Evolutionary conservation across 2,888 invertebrate genomes (phyloP).

Genomic region (Chalcosyrphus nemorum): DNA sequence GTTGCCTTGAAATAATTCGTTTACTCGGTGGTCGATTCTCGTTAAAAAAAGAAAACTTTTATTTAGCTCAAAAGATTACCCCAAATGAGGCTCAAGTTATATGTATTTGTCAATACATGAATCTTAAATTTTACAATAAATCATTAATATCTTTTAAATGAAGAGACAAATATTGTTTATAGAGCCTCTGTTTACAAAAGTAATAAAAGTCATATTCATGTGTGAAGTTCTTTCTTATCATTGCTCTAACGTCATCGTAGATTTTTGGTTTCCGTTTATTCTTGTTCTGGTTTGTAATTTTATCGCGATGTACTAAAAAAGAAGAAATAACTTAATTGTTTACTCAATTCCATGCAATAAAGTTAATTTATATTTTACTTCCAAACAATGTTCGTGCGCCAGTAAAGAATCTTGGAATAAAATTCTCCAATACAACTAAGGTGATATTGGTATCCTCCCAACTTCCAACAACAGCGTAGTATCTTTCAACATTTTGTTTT

Average conservation of each 20-base stretch:
- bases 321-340: background rate
- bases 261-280: slow-evolving; percentile 93
- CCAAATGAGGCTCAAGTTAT: no score
- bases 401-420: slow-evolving; percentile 91
- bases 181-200: slow-evolving; percentile 92
- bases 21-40: no score
- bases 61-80: no score
- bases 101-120: no score
- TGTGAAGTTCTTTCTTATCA: slow-evolving; percentile 92
- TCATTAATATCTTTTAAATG: slow-evolving; percentile 61
- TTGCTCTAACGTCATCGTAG: slow-evolving; percentile 90
- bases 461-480: slow-evolving; percentile 94
- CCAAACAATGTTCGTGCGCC: slow-evolving; percentile 89
- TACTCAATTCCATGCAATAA: background rate
- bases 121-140: background rate
- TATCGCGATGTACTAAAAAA: slow-evolving; percentile 76
- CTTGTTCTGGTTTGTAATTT: slow-evolving; percentile 87
- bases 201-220: slow-evolving; percentile 95
- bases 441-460: slow-evolving; percentile 94
- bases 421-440: slow-evolving; percentile 90
- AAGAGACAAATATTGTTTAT: slow-evolving; percentile 84
- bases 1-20: no score
- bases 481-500: slow-evolving; percentile 91
- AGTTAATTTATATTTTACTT: slow-evolving; percentile 84
- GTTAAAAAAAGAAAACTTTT: no score